Percentiles rank a stretch among this genome's conserved stretches.
phyloP scores from a whole-genome alignment of 2,797 vertebrate species.

The Ptychobarbus kaznakovi region DNA sequence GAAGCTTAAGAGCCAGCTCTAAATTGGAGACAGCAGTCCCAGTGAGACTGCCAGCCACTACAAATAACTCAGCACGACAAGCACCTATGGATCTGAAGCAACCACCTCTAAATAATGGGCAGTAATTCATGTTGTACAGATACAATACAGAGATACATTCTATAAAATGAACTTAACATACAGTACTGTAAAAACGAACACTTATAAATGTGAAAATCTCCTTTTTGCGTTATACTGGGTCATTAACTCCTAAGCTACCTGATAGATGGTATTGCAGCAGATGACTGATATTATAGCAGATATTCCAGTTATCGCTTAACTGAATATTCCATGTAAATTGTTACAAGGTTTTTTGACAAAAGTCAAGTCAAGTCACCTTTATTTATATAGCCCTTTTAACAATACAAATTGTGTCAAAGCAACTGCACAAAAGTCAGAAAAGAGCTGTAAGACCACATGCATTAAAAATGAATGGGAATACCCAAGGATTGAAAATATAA shows the following conservation, averaged over 20 bases:
- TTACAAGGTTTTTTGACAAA: neutral
- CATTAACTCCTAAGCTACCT: neutral
- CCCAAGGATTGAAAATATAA: conserved; percentile 10
- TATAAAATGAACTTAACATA: neutral
- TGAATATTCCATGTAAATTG: neutral
- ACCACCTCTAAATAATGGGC: neutral
- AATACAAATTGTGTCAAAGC: no score
- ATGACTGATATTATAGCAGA: neutral
- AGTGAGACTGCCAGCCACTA: conserved; percentile 15
- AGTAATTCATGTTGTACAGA: neutral
- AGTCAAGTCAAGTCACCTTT: no score
- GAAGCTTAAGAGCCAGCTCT: conserved; percentile 6
- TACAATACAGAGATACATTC: neutral
- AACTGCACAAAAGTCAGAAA: neutral
- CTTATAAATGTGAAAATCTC: neutral
- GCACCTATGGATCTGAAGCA: conserved; percentile 1
- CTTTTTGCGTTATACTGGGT: neutral
- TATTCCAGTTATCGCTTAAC: neutral
- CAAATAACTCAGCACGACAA: conserved; percentile 9
- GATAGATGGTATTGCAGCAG: neutral
- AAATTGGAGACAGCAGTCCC: neutral
- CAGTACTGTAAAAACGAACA: conserved; percentile 2
- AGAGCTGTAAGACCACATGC: neutral
- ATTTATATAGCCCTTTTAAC: no score
- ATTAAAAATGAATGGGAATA: neutral